Base-by-base conservation (phyloP, 1,140 invertebrate species). In the Belonocnema kinseyi region DNA sequence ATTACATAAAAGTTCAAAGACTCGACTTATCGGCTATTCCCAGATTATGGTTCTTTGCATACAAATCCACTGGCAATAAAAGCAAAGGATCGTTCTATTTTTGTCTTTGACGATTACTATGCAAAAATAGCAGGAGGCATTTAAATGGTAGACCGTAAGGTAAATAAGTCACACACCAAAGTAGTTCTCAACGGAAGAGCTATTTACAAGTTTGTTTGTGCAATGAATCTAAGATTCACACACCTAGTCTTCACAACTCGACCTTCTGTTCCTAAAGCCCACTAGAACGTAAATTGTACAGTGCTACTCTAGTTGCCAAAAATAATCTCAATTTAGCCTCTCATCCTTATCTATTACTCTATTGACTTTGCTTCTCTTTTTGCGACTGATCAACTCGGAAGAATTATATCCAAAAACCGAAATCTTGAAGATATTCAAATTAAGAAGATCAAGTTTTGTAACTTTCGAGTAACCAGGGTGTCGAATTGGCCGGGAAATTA, bases 11-110 rank as follows among this genome's bases (percentile, higher is more conserved):
- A 61, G 21, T 61, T 61, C 21, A 16, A 61, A 61, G 58, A 21
- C 58, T 33, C 58, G 21, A 33, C 21, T 61, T 6, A 61, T 61
- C 33, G 12, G 26, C 21, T 12, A 61, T 14, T 33, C 58, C 21
- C 33, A 14, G 40, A 40, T 40, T 50, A 56, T 54, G 54, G 50
- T 14, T 71, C 73, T 61, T 14, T 0, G 21, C 19, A 26, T 61
- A 13, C 21, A 74, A 74, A 77, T 72, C 46, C 53, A 21, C 56
- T 79, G 71, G 73, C 76, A 53, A 21, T 53, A 54, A 82, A 80
- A 78, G 78, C 78, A 80, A 78, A 82, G 72, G 53, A 74, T 52
- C 56, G 70, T 46, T 72, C 54, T 83, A 83, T 81, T 83, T 72
- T 54, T 73, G 80, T 26, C 80, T 21, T 74, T 33, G 46, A 75